These are phyloP conservation scores for Thunnus albacares DNA, from an alignment of 2,797 vertebrate species.

Conservation along the genomic window DNA sequence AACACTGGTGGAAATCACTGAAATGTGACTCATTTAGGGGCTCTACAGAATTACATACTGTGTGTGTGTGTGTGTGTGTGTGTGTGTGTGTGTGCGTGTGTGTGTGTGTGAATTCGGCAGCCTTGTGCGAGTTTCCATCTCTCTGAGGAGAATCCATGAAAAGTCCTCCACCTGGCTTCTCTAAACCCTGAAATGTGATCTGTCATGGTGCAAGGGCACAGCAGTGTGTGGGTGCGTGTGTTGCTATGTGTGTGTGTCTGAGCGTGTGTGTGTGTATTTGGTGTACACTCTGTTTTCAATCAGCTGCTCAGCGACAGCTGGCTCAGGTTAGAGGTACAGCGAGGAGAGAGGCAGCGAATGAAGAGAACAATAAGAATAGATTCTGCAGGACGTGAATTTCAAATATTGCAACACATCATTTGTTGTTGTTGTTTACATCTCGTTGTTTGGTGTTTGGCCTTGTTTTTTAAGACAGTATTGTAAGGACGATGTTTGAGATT, in stretches of 20 bases:
- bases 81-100: conserved; percentile 5
- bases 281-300: conserved; percentile 35
- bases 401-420: not conserved
- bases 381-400: conserved; percentile 1
- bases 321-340: conserved; percentile 53
- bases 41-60: not conserved
- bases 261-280: not conserved
- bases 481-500: not conserved
- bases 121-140: conserved; percentile 7
- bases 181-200: conserved; percentile 68
- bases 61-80: not conserved
- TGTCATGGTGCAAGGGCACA: conserved; percentile 35
- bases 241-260: not conserved
- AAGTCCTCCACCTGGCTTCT: conserved; percentile 65
- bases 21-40: conserved; percentile 1
- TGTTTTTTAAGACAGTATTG: conserved; percentile 4
- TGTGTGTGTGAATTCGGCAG: conserved; percentile 9
- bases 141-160: conserved; percentile 49
- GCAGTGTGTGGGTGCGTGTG: not conserved
- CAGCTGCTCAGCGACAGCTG: conserved; percentile 70
- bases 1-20: conserved; percentile 2
- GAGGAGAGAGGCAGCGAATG: not conserved
- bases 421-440: not conserved
- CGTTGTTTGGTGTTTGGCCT: not conserved
- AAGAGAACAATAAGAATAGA: conserved; percentile 20